Percentiles rank a stretch among this genome's conserved stretches.
These are phyloP conservation scores for Diadophis punctatus DNA, from an alignment of 2,113 vertebrate genomes.

Conservation along the genomic window DNA sequence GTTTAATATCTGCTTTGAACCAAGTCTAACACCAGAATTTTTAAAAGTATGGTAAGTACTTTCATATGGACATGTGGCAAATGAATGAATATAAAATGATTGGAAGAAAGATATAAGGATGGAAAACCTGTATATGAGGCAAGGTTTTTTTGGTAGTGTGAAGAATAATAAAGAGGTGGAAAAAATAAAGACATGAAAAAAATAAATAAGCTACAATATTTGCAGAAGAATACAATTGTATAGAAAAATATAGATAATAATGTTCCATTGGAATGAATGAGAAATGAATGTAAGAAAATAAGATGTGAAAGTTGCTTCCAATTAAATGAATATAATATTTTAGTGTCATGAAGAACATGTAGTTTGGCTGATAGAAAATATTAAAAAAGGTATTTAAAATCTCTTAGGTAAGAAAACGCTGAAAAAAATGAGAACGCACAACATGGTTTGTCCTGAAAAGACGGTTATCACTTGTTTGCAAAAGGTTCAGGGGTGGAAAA, in stretches of 20 bases:
- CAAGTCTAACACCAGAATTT: background rate
- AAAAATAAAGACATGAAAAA: background rate
- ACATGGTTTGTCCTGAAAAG: background rate
- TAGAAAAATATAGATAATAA: background rate
- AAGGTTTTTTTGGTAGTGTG: background rate
- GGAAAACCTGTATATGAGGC: background rate
- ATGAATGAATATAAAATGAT: background rate
- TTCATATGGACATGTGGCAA: background rate
- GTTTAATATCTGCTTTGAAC: background rate
- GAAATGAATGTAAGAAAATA: background rate
- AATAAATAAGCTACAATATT: background rate
- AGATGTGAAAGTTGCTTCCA: background rate
- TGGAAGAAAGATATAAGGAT: background rate
- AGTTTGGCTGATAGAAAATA: background rate
- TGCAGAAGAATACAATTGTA: background rate
- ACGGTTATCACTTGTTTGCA: background rate
- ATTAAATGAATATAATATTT: background rate
- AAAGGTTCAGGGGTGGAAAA: background rate
- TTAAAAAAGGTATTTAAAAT: background rate
- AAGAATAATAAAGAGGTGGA: background rate
- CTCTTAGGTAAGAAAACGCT: background rate
- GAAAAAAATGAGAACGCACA: background rate
- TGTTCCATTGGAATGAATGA: background rate
- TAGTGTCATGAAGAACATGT: background rate
- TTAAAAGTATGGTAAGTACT: background rate